These are phyloP conservation scores for Telenomus remus DNA, from an alignment of 1,140 invertebrate species.

Conservation along the genomic window DNA sequence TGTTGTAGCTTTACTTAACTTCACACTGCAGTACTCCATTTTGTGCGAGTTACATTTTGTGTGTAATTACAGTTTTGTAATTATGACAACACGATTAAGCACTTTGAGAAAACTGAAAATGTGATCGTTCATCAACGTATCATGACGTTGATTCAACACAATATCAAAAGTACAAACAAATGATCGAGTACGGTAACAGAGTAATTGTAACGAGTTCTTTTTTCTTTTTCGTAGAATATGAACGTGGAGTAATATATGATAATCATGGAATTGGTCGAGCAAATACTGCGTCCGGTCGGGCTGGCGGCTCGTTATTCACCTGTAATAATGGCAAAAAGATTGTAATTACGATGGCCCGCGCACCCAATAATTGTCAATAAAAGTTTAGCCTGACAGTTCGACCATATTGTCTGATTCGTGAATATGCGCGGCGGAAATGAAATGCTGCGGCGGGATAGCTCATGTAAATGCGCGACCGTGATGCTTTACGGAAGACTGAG, in stretches of 20 bases:
- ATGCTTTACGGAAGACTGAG: constrained; percentile 37
- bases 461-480: constrained; percentile 47
- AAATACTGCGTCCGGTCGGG: constrained; percentile 23
- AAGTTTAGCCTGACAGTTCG: constrained; percentile 40
- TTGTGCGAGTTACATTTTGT: too few species aligned
- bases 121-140: too few species aligned
- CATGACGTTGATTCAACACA: too few species aligned
- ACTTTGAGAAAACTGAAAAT: too few species aligned
- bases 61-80: too few species aligned
- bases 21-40: constrained; percentile 14
- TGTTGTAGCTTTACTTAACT: constrained; percentile 21
- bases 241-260: constrained; percentile 4
- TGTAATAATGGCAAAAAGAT: constrained; percentile 48
- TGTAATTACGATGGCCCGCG: constrained; percentile 46
- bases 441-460: constrained; percentile 39
- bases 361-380: constrained; percentile 48
- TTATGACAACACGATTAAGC: too few species aligned
- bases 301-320: constrained; percentile 25
- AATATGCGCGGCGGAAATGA: constrained; percentile 54
- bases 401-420: constrained; percentile 36
- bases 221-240: background rate
- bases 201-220: background rate
- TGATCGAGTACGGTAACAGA: too few species aligned
- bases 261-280: constrained; percentile 37
- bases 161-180: too few species aligned